Evolutionary conservation across 2,113 vertebrate species (phyloP).

Genomic region (Antechinus stuartii): DNA sequence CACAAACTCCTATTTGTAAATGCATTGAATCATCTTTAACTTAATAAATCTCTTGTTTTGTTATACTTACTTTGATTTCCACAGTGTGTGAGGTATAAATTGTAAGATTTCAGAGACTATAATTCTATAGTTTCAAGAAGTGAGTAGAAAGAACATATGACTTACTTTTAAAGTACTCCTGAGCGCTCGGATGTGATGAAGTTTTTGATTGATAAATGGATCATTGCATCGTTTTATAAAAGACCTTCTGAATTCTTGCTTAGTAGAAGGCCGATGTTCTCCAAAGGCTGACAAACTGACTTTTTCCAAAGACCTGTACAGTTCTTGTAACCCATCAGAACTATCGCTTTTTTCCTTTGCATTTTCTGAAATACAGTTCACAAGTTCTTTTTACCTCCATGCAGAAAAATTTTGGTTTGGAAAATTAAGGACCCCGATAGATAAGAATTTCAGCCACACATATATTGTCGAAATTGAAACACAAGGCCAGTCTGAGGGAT

Average conservation of each 20-base stretch:
- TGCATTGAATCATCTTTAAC: not conserved
- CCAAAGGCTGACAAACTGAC: constrained; percentile 90
- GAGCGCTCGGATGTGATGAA: constrained; percentile 92
- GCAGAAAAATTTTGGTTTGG: constrained; percentile 35
- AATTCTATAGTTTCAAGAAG: constrained; percentile 55
- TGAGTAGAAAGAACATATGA: constrained; percentile 33
- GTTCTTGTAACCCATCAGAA: constrained; percentile 87
- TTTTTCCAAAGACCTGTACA: constrained; percentile 88
- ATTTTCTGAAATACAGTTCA: constrained; percentile 80
- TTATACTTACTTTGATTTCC: constrained; percentile 13
- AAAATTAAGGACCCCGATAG: constrained; percentile 21
- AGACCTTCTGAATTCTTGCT: constrained; percentile 91
- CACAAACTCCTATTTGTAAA: constrained; percentile 20
- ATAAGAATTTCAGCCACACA: not conserved
- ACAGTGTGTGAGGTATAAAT: not conserved
- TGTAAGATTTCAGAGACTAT: constrained; percentile 45
- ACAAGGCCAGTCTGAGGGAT: constrained; percentile 2
- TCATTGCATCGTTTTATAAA: constrained; percentile 90
- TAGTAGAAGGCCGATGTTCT: constrained; percentile 90
- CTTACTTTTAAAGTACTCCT: constrained; percentile 95
- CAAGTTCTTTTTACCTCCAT: constrained; percentile 32
- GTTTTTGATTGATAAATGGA: constrained; percentile 92
- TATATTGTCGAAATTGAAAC: constrained; percentile 13
- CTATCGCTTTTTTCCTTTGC: constrained; percentile 79
- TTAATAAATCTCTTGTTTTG: constrained; percentile 12